phyloP scores from a whole-genome alignment of 2,888 invertebrate species.

The Deilephila porcellus region DNA sequence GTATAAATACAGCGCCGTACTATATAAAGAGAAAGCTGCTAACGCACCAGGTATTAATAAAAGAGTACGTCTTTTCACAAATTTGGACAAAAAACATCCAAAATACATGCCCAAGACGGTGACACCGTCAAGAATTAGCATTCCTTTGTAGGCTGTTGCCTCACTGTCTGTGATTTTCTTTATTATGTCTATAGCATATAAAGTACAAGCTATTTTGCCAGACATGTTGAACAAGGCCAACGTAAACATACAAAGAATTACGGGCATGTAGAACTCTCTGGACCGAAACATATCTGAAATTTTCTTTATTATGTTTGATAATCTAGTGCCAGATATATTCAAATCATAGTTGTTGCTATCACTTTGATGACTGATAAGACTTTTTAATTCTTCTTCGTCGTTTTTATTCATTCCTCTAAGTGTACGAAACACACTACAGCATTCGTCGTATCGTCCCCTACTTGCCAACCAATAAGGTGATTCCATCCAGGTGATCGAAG shows the following conservation, averaged over 20 bases:
- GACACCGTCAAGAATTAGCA: conserved; percentile 47
- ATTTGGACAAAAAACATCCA: conserved; percentile 37
- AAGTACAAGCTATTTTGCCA: conserved; percentile 42
- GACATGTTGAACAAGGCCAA: conserved; percentile 40
- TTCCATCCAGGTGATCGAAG: conserved; percentile 39
- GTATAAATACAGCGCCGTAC: conserved; percentile 29
- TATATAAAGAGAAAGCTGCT: background rate
- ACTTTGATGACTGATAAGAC: background rate
- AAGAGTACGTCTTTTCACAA: conserved; percentile 34
- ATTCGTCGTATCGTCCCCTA: conserved; percentile 43
- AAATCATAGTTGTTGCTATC: background rate
- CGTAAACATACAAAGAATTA: conserved; percentile 34
- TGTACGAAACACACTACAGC: conserved; percentile 41
- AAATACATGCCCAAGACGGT: conserved; percentile 42
- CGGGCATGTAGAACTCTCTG: conserved; percentile 41
- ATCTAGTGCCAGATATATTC: background rate
- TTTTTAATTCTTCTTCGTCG: conserved; percentile 7
- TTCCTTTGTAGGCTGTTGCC: conserved; percentile 42
- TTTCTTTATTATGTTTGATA: background rate
- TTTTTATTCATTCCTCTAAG: conserved; percentile 41
- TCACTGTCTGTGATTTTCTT: conserved; percentile 41
- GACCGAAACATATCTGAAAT: background rate
- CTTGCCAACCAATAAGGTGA: conserved; percentile 47
- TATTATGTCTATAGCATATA: conserved; percentile 47
- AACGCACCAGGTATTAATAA: background rate